Evolutionary conservation across 2,113 vertebrate genomes (phyloP).

Genomic region (Myotis davidii): DNA sequence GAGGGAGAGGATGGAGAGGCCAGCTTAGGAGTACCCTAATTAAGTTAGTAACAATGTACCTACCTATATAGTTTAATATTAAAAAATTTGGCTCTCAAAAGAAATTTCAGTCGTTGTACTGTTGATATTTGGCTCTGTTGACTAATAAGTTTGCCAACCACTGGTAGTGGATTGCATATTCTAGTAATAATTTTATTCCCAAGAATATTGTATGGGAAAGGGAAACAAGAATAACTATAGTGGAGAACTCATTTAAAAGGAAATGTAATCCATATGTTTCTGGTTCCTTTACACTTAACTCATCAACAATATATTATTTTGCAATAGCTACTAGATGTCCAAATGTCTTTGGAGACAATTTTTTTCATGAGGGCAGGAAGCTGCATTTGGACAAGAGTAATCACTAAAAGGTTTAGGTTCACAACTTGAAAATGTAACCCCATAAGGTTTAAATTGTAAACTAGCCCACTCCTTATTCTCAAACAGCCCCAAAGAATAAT

Average conservation of each 20-base stretch:
- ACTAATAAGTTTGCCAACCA: no score
- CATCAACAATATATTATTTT: slow-evolving; percentile 47
- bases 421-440: slow-evolving; percentile 53
- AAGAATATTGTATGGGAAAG: background rate
- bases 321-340: slow-evolving; percentile 40
- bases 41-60: no score
- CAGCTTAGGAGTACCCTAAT: no score
- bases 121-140: no score
- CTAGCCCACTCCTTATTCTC: background rate
- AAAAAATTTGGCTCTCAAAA: no score
- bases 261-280: slow-evolving; percentile 60
- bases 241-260: slow-evolving; percentile 39
- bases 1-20: no score
- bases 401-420: slow-evolving; percentile 44
- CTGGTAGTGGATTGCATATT: background rate
- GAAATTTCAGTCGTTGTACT: no score
- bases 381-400: slow-evolving; percentile 35
- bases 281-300: slow-evolving; percentile 22
- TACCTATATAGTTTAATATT: no score
- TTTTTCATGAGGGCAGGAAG: background rate
- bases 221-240: background rate
- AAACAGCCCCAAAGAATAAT: slow-evolving; percentile 45
- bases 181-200: background rate
- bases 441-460: slow-evolving; percentile 40
- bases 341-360: slow-evolving; percentile 8